Conservation (phyloP, 2,797 vertebrate genomes). For the Gastrophryne carolinensis region DNA sequence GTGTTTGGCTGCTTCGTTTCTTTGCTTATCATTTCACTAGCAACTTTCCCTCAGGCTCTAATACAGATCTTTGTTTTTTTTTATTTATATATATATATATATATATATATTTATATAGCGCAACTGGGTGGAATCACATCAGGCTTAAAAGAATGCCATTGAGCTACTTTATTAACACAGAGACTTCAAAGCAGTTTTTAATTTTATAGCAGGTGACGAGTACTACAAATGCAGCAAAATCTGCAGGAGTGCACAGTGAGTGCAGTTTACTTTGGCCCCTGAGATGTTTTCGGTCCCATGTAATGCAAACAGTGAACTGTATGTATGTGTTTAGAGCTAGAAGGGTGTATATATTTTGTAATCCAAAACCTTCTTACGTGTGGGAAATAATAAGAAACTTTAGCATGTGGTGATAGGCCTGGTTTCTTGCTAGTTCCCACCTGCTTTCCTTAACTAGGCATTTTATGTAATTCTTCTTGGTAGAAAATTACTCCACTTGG, state of each 20-base stretch:
- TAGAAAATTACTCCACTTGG: no score
- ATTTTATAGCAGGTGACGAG: constrained; percentile 28
- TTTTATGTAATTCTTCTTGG: background rate
- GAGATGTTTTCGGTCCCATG: constrained; percentile 35
- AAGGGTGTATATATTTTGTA: constrained; percentile 29
- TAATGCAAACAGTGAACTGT: constrained; percentile 30
- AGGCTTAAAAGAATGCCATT: background rate
- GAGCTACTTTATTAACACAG: constrained; percentile 6
- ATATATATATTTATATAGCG: no score
- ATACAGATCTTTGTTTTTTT: no score
- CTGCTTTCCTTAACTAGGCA: background rate
- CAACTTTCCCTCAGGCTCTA: no score
- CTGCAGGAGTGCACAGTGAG: constrained; percentile 11
- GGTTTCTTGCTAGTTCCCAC: background rate
- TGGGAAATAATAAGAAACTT: background rate
- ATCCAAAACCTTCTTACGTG: constrained; percentile 27
- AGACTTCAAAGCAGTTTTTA: constrained; percentile 14
- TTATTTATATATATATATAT: no score
- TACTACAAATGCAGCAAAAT: constrained; percentile 7
- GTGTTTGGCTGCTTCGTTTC: no score
- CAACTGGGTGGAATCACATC: background rate
- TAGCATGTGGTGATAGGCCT: background rate
- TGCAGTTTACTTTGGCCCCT: constrained; percentile 32
- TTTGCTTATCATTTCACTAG: no score
- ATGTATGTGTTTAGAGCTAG: constrained; percentile 32